Percentiles rank a stretch among this genome's conserved stretches.
Evolutionary conservation across 2,888 invertebrate genomes (phyloP).

Genomic region (Patella caerulea): DNA sequence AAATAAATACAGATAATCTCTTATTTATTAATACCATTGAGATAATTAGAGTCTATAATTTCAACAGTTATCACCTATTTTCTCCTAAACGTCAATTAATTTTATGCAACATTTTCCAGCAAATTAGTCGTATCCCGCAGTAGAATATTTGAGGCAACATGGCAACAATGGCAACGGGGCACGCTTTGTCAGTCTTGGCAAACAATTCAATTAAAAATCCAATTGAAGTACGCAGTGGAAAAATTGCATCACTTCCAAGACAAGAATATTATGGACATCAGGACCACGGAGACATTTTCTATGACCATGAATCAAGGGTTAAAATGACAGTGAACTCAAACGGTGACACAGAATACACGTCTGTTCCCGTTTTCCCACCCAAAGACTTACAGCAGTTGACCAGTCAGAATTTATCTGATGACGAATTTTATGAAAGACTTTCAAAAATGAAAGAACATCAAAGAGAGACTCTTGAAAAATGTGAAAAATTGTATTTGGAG

Average conservation of each 20-base stretch:
- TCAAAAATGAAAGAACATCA: conserved; percentile 65
- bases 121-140: not conserved
- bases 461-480: conserved; percentile 63
- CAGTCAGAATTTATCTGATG: conserved; percentile 53
- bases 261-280: conserved; percentile 14
- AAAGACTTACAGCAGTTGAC: conserved; percentile 30
- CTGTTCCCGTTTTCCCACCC: conserved; percentile 31
- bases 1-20: too few relatives aligned
- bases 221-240: conserved; percentile 58
- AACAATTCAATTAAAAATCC: conserved; percentile 67
- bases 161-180: conserved; percentile 70
- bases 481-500: conserved; percentile 64
- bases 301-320: conserved; percentile 41
- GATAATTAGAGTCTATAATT: too few relatives aligned
- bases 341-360: conserved; percentile 30
- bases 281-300: conserved; percentile 36
- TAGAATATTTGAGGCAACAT: conserved; percentile 38
- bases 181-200: conserved; percentile 63
- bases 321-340: conserved; percentile 30
- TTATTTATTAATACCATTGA: too few relatives aligned
- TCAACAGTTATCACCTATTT: too few relatives aligned
- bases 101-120: too few relatives aligned
- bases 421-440: conserved; percentile 66
- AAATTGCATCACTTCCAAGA: conserved; percentile 46
- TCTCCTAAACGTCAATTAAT: too few relatives aligned